These are phyloP conservation scores for Argya squamiceps DNA, from an alignment of 2,797 vertebrate genomes.

Conservation along the genomic window DNA sequence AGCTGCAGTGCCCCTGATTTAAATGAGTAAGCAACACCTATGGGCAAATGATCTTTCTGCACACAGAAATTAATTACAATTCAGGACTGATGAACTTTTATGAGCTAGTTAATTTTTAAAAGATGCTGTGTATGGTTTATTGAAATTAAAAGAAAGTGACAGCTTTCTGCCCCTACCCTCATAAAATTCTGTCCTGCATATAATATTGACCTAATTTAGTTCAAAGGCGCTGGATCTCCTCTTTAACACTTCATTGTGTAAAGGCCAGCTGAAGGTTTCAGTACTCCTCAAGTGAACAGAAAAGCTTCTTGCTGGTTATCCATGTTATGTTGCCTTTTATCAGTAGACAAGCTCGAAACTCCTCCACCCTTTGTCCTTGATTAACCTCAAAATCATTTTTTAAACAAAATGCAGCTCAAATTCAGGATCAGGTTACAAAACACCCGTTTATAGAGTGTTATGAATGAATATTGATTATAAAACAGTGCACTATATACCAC, in stretches of 20 bases:
- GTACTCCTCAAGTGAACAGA: background rate
- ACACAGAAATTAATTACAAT: conserved; percentile 66
- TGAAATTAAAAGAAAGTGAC: conserved; percentile 68
- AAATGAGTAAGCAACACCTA: conserved; percentile 67
- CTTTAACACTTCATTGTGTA: background rate
- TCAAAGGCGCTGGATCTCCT: conserved; percentile 16
- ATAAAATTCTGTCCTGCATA: conserved; percentile 63
- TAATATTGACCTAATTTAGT: conserved; percentile 51
- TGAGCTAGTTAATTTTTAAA: conserved; percentile 72
- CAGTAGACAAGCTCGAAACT: background rate
- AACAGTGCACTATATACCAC: background rate
- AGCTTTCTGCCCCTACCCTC: conserved; percentile 63
- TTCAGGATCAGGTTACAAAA: background rate
- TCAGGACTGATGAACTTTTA: conserved; percentile 71
- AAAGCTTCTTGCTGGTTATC: background rate
- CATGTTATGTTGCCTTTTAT: background rate
- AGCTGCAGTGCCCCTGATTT: conserved; percentile 41
- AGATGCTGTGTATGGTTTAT: conserved; percentile 69
- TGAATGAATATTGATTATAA: conserved; percentile 56
- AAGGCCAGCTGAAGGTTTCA: conserved; percentile 59
- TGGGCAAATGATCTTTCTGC: conserved; percentile 65
- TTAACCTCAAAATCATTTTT: conserved; percentile 2
- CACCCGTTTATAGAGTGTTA: background rate
- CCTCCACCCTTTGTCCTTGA: conserved; percentile 24
- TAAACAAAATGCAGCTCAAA: background rate